Percentiles rank a stretch among this genome's conserved stretches.
Conservation (phyloP, 2,113 vertebrate species). For the Colistium nudipinnis region DNA sequence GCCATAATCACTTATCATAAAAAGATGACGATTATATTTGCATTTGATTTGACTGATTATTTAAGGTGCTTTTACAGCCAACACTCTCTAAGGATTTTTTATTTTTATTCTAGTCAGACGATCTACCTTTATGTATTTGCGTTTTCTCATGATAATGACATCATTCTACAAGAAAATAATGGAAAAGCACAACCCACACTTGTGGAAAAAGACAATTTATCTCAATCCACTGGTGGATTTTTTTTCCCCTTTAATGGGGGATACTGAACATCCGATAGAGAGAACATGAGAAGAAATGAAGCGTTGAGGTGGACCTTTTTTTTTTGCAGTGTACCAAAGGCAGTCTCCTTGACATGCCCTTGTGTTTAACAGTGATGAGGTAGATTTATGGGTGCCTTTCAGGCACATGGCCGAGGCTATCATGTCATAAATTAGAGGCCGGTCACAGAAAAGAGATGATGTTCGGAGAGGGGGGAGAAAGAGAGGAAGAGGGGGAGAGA, state of each 20-base stretch:
- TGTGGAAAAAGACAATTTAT: not conserved
- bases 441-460: slow-evolving; percentile 54
- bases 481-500: not conserved
- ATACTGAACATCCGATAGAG: not conserved
- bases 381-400: slow-evolving; percentile 73
- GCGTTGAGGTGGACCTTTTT: slow-evolving; percentile 4
- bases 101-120: not conserved
- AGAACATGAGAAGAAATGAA: slow-evolving; percentile 14
- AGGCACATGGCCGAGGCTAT: slow-evolving; percentile 53
- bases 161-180: too few relatives aligned
- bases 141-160: not conserved
- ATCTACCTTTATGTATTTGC: not conserved
- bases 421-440: slow-evolving; percentile 73
- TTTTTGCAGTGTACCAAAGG: slow-evolving; percentile 31
- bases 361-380: slow-evolving; percentile 68
- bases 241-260: not conserved
- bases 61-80: not conserved
- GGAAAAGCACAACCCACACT: too few relatives aligned
- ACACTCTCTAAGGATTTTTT: not conserved
- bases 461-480: not conserved
- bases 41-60: not conserved
- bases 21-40: not conserved
- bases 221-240: not conserved
- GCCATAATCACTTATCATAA: not conserved
- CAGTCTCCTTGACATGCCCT: slow-evolving; percentile 67